Evolutionary conservation across 2,113 vertebrate species (phyloP), one percentile per base, ranked within the genome.

Genomic region (Mobula hypostoma): DNA sequence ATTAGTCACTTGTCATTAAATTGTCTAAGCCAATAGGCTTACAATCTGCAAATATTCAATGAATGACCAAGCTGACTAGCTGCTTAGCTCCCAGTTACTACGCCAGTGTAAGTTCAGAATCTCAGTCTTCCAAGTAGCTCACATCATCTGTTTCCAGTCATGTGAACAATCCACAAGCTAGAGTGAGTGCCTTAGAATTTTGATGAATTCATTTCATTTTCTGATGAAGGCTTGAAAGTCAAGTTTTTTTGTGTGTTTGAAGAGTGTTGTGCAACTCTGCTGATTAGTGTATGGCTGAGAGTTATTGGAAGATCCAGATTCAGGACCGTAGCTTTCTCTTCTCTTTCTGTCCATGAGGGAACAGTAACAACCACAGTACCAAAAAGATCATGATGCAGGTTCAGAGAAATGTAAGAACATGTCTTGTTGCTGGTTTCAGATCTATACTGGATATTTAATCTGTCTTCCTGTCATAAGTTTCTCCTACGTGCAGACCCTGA

Each of bases 331-430:
- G 27, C 17, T 94, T 29, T 14, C 48, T 56, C 9, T 32, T 63
- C 0, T 15, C 12, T 15, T 27, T 36, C 40, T 87, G 36, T 87
- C 82, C 12, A 74, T 14, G 7, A 91, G 72, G 17, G 83, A 79
- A 21, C 9, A 29, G 7, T 19, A 24, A 29, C 68, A 32, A 48
- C 58, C 66, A 32, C 83, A 29, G 32, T n/a, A 21, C n/a, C 29
- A 19, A 74, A 74, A 94, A 88, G 72, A 93, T 15, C 76, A 92
- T 78, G 85, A 56, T 19, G 56, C 58, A 74, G 70, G 63, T n/a
- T 91, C n/a, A 32, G 27, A 85, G 32, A 79, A 78, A 79, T 79
- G 94, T 94, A 94, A 68, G 94, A 79, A 27, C 32, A 21, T 14
- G 85, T 32, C 5, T n/a, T 70, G 32, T 58, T 83, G 7, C 24